Evolutionary conservation across 2,888 invertebrate genomes (phyloP).

Genomic region (Conomelus anceps): DNA sequence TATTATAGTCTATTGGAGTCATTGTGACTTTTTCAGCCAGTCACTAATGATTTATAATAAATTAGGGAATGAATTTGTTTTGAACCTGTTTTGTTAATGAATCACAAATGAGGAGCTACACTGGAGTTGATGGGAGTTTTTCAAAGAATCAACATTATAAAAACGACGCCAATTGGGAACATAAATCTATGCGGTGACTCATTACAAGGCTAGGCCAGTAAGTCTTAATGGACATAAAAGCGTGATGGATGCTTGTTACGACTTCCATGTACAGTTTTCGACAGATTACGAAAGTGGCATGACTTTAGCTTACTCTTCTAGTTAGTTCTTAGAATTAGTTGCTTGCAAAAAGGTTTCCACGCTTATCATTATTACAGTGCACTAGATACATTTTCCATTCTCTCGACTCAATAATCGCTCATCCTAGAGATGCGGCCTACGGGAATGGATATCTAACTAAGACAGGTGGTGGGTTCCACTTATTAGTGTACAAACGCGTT

Average conservation of each 20-base stretch:
- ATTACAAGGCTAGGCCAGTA: not conserved
- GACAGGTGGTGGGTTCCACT: not conserved
- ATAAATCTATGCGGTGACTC: not conserved
- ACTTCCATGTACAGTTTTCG: too few species aligned
- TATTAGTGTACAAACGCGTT: conserved; percentile 7
- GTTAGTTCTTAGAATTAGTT: not conserved
- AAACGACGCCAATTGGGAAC: not conserved
- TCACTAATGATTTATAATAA: too few species aligned
- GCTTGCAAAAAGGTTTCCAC: not conserved
- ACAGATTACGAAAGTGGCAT: not conserved
- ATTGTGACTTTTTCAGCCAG: too few species aligned
- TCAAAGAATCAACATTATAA: not conserved
- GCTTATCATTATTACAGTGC: not conserved
- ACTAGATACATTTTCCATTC: not conserved
- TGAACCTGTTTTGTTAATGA: not conserved
- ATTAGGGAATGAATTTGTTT: not conserved
- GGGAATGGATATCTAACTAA: not conserved
- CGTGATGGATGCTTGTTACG: not conserved
- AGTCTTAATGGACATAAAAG: not conserved
- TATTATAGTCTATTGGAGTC: too few species aligned
- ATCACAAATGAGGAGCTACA: not conserved
- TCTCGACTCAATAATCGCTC: not conserved
- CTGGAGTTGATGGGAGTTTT: not conserved
- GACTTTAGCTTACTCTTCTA: not conserved
- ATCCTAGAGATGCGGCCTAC: not conserved